Conservation (phyloP, 2,797 vertebrate species). For the Anguilla megastoma region DNA sequence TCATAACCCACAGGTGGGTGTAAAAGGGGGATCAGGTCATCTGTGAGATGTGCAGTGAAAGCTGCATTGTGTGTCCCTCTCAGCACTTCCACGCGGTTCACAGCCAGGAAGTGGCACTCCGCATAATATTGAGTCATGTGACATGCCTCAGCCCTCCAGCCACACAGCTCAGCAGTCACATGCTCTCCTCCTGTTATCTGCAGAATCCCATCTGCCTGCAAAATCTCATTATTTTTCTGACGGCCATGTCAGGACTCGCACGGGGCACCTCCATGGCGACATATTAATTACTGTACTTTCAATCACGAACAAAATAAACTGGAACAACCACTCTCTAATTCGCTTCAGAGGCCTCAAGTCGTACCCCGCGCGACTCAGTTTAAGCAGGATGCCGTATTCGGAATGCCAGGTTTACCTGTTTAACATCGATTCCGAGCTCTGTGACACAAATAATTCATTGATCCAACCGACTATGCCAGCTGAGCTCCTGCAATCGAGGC, state of each 20-base stretch:
- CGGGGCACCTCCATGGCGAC: neutral
- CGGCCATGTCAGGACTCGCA: neutral
- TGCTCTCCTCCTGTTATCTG: neutral
- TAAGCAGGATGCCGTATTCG: neutral
- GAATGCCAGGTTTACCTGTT: slow-evolving; percentile 4
- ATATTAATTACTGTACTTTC: slow-evolving; percentile 20
- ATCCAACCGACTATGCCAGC: neutral
- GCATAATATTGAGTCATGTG: neutral
- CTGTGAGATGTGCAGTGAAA: too few species aligned
- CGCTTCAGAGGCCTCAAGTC: neutral
- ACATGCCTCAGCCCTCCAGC: neutral
- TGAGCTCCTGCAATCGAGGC: neutral
- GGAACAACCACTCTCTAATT: neutral
- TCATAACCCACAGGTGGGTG: neutral
- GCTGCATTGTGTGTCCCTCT: neutral
- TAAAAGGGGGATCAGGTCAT: neutral
- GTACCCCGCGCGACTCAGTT: slow-evolving; percentile 18
- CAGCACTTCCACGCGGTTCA: neutral
- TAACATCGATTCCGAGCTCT: slow-evolving; percentile 10
- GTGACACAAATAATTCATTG: slow-evolving; percentile 24
- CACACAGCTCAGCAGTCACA: too few species aligned
- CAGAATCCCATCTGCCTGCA: neutral
- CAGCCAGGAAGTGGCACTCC: neutral
- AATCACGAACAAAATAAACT: slow-evolving; percentile 16
- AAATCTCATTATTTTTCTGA: slow-evolving; percentile 15